These are phyloP conservation scores for Cheilosia pagana DNA, from an alignment of 2,888 invertebrate species.

Conservation along the genomic window DNA sequence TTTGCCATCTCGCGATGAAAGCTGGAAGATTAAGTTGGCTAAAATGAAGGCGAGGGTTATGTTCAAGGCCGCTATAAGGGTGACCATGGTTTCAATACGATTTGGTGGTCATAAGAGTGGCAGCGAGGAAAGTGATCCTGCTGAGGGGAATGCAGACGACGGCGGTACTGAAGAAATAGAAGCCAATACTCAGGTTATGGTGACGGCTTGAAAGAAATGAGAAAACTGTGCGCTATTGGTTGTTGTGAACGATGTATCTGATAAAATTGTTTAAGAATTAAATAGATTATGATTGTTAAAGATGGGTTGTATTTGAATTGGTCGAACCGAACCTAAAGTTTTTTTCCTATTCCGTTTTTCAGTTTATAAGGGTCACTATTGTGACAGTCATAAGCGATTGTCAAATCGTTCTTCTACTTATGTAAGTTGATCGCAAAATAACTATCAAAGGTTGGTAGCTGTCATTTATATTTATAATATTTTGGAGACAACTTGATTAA, in stretches of 20 bases:
- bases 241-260: slow-evolving; percentile 17
- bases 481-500: no score
- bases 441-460: no score
- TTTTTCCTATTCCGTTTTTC: no score
- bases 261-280: slow-evolving; percentile 1
- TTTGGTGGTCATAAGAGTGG: slow-evolving; percentile 77
- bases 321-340: no score
- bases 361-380: no score
- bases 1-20: slow-evolving; percentile 89
- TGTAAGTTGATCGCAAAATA: no score
- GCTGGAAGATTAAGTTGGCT: slow-evolving; percentile 88
- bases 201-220: slow-evolving; percentile 31
- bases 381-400: no score
- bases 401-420: no score
- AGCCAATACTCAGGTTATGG: slow-evolving; percentile 35
- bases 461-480: no score
- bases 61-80: slow-evolving; percentile 88
- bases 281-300: slow-evolving; percentile 18
- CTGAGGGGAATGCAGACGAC: not conserved
- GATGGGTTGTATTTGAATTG: not conserved
- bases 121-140: not conserved
- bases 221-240: not conserved
- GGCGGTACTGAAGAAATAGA: slow-evolving; percentile 16
- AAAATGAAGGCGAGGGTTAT: slow-evolving; percentile 87
- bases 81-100: slow-evolving; percentile 85